Evolutionary conservation across 2,888 invertebrate genomes (phyloP).

Genomic region (Polyploca ridens): DNA sequence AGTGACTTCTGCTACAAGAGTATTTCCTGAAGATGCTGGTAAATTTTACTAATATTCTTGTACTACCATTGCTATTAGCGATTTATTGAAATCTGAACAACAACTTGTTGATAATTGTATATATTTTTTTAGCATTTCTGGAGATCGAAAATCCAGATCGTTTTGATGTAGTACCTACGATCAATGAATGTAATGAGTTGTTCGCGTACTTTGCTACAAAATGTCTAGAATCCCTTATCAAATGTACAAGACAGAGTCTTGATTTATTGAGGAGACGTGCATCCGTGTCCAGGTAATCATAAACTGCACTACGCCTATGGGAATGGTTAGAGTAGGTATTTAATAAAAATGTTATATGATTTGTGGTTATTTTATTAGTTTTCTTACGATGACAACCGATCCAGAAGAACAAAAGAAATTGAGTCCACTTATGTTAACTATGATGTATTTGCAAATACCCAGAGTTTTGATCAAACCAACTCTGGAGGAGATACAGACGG

Average conservation of each 20-base stretch:
- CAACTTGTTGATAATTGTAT: not conserved
- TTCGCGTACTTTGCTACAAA: conserved; percentile 92
- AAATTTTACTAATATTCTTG: conserved; percentile 21
- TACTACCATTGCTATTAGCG: not conserved
- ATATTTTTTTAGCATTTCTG: conserved; percentile 80
- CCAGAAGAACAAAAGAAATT: conserved; percentile 76
- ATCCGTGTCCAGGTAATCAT: conserved; percentile 72
- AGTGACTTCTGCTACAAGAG: conserved; percentile 85
- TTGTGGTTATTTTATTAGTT: conserved; percentile 51
- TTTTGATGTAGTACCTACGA: conserved; percentile 84
- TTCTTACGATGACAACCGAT: conserved; percentile 77
- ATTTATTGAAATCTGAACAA: no score
- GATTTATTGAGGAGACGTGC: conserved; percentile 88
- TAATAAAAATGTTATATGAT: not conserved
- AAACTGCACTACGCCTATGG: not conserved
- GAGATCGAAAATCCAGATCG: conserved; percentile 86
- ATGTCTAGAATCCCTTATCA: conserved; percentile 89
- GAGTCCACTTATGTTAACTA: conserved; percentile 85
- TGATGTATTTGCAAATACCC: conserved; percentile 87
- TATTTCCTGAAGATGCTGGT: conserved; percentile 85
- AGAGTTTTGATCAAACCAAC: conserved; percentile 85
- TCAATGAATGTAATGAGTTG: conserved; percentile 91
- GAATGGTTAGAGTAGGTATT: not conserved
- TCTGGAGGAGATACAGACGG: conserved; percentile 89
- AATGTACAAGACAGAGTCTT: conserved; percentile 89